A percentile compares a stretch with the other conserved stretches of the same genome.
These are phyloP conservation scores for Coracias cyanogaster DNA, from an alignment of 2,797 vertebrate species.

Conservation along the genomic window DNA sequence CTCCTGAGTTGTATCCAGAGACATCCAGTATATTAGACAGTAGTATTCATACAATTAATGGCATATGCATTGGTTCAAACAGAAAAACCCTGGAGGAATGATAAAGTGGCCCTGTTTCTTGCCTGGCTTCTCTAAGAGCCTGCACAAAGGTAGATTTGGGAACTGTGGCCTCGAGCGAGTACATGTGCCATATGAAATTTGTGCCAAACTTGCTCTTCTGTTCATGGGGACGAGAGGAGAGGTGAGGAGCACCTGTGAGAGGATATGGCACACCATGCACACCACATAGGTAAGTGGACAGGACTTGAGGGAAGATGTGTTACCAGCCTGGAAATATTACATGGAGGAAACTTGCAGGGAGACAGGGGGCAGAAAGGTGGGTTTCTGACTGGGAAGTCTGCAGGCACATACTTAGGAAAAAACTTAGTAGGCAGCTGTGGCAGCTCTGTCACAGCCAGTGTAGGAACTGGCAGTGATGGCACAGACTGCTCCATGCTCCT, in stretches of 20 bases:
- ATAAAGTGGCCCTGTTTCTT: neutral
- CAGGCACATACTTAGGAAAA: neutral
- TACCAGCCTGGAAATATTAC: neutral
- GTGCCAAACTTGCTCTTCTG: neutral
- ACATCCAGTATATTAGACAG: neutral
- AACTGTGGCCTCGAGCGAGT: neutral
- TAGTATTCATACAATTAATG: neutral
- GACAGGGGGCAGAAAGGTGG: rapidly evolving
- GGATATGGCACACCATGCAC: too few relatives aligned
- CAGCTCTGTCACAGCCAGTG: neutral
- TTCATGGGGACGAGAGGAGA: rapidly evolving
- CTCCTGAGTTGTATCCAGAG: neutral
- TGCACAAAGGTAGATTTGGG: neutral
- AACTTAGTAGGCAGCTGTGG: neutral
- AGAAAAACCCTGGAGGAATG: neutral
- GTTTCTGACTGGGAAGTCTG: neutral
- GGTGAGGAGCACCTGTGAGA: neutral
- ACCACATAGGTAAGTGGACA: neutral
- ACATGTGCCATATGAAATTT: rapidly evolving
- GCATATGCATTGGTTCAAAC: neutral
- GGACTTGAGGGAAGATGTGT: neutral
- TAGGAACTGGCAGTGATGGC: rapidly evolving
- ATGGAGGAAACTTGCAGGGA: rapidly evolving
- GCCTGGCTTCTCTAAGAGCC: neutral
- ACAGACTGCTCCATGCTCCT: rapidly evolving